Evolutionary conservation across 2,888 invertebrate species (phyloP), one percentile per base, ranked within the genome.

Genomic region (Drosophila pegasa): DNA sequence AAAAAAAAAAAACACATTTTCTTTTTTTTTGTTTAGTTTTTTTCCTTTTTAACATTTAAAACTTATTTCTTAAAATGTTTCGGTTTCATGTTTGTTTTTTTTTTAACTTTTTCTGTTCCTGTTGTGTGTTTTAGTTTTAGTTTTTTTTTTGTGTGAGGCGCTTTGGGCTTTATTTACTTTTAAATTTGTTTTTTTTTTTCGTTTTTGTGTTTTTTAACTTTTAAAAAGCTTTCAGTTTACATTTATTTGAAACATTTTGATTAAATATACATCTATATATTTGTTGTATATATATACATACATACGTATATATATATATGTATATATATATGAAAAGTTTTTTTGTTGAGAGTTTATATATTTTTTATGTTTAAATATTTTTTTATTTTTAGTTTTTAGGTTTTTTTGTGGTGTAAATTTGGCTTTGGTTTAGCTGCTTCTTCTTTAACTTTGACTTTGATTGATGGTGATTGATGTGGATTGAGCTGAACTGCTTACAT

Each of bases 161-260:
- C 71, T 86, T 85, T 58, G 81, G 78, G 61, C 60, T 50, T 54
- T 40, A 51, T 43, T 45, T 58, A n/a, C 29, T 59, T 43, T 54
- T 56, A 18, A 33, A 14, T 47, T 29, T 45, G 45, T 66, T 45
- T 75, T 71, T 73, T 68, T 48, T 74, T 72, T 71, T n/a, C n/a
- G n/a, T n/a, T n/a, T n/a, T n/a, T n/a, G n/a, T n/a, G 5, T 43
- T 52, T 52, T 69, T 41, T 75, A 73, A 85, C 81, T 89, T 84
- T 83, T 76, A 68, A 72, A 87, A 87, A 84, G 87, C 85, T 87
- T 87, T 88, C 70, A 76, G 85, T 89, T 85, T 83, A 85, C 88
- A 83, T 86, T 73, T 79, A 87, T 88, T 84, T 88, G 85, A 88
- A 88, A 84, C 89, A 70, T 88, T 50, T 87, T 87, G 88, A 82